Base-by-base conservation (phyloP, 2,113 vertebrate genomes). In the Buteo buteo region DNA sequence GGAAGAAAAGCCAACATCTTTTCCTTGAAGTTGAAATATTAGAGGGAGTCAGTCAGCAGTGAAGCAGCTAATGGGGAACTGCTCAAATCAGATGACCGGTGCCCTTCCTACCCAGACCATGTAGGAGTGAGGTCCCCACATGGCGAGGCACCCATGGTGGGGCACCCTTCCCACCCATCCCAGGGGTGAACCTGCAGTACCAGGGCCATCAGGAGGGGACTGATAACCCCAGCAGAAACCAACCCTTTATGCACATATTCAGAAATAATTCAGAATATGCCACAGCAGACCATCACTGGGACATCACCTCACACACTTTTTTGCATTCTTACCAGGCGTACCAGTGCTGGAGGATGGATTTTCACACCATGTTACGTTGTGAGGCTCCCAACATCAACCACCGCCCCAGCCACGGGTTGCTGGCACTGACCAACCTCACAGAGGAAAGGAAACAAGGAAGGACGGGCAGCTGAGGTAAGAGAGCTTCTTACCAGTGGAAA, bases 341-440 rank as follows among this genome's bases (percentile, higher is more conserved):
- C n/a, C 49, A 9, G n/a, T 32, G 44, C 42, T 31, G n/a, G 57
- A 52, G 13, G 20, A 19, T 9, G 28, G 17, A 10, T 19, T 45
- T 76, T 76, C 4, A 9, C 14, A 16, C 22, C 28, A 20, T 0
- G 1, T 20, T 69, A 9, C 0, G 0, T 16, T 25, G 34, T 54
- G 54, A 38, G n/a, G 34, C 13, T 74, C 36, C 62, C 17, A 54
- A 17, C 10, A 29, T 29, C 44, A 58, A 44, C 34, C 9, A 32
- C 19, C 1, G 4, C 16, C 25, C 34, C 26, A 65, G 22, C 22
- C 44, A 25, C 3, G 3, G 26, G 61, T 32, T 67, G 36, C 54
- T 22, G 45, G 54, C 24, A 40, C 34, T 16, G 28, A 25, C 36
- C 32, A 9, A 5, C 20, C 47, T 47, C 54, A 61, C 9, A 28